Conservation (phyloP, 1,140 invertebrate genomes). For the Tetramorium alpestre region DNA sequence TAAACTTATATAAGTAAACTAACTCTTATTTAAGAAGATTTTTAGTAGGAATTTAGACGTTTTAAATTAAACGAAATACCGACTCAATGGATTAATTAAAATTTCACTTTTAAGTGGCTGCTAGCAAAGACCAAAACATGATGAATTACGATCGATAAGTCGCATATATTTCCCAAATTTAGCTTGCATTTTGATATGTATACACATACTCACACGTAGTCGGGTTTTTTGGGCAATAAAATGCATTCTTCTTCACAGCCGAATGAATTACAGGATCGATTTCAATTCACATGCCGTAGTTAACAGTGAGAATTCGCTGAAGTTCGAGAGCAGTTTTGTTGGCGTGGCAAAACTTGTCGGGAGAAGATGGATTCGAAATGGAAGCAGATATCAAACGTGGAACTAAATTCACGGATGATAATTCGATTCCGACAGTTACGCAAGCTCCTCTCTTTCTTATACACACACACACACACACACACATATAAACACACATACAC, state of each 20-base stretch:
- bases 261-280: conserved; percentile 60
- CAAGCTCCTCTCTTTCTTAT: neutral
- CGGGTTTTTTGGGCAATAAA: conserved; percentile 42
- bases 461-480: neutral
- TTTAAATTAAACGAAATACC: neutral
- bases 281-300: conserved; percentile 9
- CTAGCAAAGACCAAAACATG: neutral
- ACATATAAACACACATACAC: neutral
- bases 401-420: conserved; percentile 39
- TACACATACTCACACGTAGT: neutral
- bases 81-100: conserved; percentile 6
- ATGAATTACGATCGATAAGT: neutral
- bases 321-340: conserved; percentile 59
- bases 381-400: conserved; percentile 57
- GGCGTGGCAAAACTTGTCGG: conserved; percentile 22
- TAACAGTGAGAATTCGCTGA: conserved; percentile 30
- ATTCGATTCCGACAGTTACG: conserved; percentile 6
- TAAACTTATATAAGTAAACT: neutral
- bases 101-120: neutral
- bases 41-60: neutral
- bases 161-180: neutral
- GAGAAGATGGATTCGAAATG: conserved; percentile 53
- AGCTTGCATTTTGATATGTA: neutral
- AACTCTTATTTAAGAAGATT: neutral
- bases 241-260: conserved; percentile 56